These are phyloP conservation scores for Archegozetes longisetosus DNA, from an alignment of 1,140 invertebrate species.

Conservation along the genomic window DNA sequence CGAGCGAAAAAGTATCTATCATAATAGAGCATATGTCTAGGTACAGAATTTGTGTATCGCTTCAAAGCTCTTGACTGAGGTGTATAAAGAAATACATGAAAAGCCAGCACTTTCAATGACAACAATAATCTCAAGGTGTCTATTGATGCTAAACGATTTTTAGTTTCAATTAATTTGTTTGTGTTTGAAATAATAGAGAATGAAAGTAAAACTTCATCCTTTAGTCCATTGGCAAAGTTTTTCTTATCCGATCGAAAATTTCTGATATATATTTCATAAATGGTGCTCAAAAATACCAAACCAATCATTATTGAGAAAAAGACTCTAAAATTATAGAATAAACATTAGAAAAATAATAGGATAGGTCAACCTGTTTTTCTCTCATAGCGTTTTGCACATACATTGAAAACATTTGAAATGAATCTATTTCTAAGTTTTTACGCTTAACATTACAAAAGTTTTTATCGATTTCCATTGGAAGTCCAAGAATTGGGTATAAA, in stretches of 20 bases:
- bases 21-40: background rate
- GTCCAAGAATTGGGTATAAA: slow-evolving; percentile 1
- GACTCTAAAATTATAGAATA: background rate
- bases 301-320: background rate
- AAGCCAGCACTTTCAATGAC: background rate
- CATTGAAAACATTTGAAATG: slow-evolving; percentile 1
- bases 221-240: background rate
- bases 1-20: background rate
- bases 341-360: background rate
- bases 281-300: background rate
- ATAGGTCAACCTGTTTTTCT: background rate
- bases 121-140: background rate
- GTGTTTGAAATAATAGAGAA: background rate
- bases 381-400: background rate
- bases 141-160: background rate
- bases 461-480: background rate
- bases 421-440: background rate
- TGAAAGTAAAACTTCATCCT: slow-evolving; percentile 8
- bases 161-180: background rate
- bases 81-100: background rate
- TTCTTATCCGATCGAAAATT: background rate
- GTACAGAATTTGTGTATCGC: background rate
- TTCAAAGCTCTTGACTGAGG: background rate
- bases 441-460: background rate
- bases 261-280: slow-evolving; percentile 3